Conservation (phyloP, 2,113 vertebrate species). For the Aix galericulata region DNA sequence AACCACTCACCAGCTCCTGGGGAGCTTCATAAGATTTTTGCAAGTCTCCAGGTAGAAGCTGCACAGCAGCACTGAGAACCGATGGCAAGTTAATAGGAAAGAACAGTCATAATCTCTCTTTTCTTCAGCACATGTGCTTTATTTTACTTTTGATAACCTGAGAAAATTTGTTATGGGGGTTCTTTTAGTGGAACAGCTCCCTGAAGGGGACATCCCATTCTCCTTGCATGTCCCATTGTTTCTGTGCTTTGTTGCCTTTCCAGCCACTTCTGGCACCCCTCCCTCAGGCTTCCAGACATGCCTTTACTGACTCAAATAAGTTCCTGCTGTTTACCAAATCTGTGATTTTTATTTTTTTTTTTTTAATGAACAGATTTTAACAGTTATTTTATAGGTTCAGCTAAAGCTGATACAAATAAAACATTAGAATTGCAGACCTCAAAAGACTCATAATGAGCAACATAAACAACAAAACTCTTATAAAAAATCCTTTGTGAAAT, state of each 20-base stretch:
- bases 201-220: fast-evolving
- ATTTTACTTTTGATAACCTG: background rate
- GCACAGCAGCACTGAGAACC: background rate
- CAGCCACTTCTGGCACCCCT: background rate
- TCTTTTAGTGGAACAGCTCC: background rate
- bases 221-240: background rate
- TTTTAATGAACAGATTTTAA: background rate
- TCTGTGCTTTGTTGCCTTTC: background rate
- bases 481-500: background rate
- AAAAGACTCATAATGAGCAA: background rate
- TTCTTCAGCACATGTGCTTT: fast-evolving
- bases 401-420: background rate
- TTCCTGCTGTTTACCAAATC: background rate
- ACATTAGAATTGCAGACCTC: background rate
- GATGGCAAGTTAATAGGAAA: background rate
- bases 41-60: background rate
- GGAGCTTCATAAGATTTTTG: background rate
- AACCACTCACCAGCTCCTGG: background rate
- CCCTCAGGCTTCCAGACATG: background rate
- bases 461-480: background rate
- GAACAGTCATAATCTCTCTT: background rate
- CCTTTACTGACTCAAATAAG: background rate
- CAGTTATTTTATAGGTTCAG: background rate
- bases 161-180: background rate
- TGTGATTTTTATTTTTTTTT: background rate